Evolutionary conservation across 2,888 invertebrate genomes (phyloP), one percentile per base, ranked within the genome.

Genomic region (Yponomeuta plumbellus): DNA sequence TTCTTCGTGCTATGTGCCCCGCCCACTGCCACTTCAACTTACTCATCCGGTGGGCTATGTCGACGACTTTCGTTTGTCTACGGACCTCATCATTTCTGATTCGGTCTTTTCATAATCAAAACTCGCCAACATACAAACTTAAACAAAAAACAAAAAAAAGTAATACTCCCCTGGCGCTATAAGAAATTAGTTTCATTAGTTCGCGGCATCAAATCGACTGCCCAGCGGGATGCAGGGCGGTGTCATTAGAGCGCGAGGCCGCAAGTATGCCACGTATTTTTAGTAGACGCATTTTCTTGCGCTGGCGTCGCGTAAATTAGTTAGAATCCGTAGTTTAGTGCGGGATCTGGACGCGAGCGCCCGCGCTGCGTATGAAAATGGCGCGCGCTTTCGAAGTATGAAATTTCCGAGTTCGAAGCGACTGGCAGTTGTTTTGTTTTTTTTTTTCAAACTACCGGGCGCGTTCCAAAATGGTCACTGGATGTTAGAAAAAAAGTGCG

Each of bases 271-370:
- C 75, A 75, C 76, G 80, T 86, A 87, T 86, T 85, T 81, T 85
- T 86, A 86, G 83, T 75, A 74, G 74, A 72, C 75, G 76, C 73
- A 71, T 62, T 76, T 77, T 77, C 79, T 74, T 74, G 77, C 79
- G 78, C 80, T 79, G 76, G 78, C 80, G 80, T 76, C 75, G 71
- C 72, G 75, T 76, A 78, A 79, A 80, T 83, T 81, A 83, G 80
- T 76, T 52, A 73, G 79, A 78, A 72, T 73, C 74, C 70, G 76
- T 77, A 78, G 78, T 81, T 71, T 73, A 69, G 71, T 22, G 58
- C 68, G 61, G 76, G 72, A 75, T 72, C 74, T 75, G 79, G 76
- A 81, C 80, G 85, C 82, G 84, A 82, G 87, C 86, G 86, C 86
- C 72, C 75, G 77, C 70, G 67, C 72, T 71, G 66, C 13, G 23